A percentile compares a stretch with the other conserved stretches of the same genome.
Evolutionary conservation across 1,140 invertebrate species (phyloP).

Genomic region (Sminthurinus signatus): DNA sequence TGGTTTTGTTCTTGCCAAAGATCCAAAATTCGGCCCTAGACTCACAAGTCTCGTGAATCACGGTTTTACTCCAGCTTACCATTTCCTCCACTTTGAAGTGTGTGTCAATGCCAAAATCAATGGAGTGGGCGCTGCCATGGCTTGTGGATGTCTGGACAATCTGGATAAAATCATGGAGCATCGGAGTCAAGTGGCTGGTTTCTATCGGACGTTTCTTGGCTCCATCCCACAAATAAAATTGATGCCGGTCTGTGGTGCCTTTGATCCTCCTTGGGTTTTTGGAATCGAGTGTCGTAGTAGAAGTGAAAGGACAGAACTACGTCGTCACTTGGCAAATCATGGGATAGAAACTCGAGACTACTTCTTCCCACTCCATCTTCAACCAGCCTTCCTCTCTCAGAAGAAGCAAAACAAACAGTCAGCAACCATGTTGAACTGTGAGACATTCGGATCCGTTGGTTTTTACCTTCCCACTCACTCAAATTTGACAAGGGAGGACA

Average conservation of each 20-base stretch:
- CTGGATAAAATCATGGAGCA: too few relatives aligned
- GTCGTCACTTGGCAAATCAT: constrained; percentile 14
- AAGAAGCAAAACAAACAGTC: not conserved
- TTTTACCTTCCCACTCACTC: constrained; percentile 30
- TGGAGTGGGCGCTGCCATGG: too few relatives aligned
- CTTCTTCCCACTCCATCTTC: constrained; percentile 27
- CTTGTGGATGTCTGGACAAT: too few relatives aligned
- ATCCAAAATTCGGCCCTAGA: too few relatives aligned
- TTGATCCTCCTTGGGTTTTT: constrained; percentile 31
- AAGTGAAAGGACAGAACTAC: constrained; percentile 6
- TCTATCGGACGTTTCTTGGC: too few relatives aligned
- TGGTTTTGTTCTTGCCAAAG: too few relatives aligned
- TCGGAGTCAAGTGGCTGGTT: too few relatives aligned
- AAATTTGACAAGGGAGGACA: constrained; percentile 12
- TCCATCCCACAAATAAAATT: constrained; percentile 1
- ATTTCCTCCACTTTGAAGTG: too few relatives aligned
- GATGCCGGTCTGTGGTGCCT: too few relatives aligned
- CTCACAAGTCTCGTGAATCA: too few relatives aligned
- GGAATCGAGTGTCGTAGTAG: constrained; percentile 19
- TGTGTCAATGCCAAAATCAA: too few relatives aligned
- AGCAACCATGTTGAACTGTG: not conserved
- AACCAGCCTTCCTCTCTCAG: constrained; percentile 24
- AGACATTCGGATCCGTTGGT: constrained; percentile 18
- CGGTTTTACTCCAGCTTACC: too few relatives aligned
- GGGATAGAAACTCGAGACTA: constrained; percentile 28